A percentile compares a stretch with the other conserved stretches of the same genome.
phyloP scores from a whole-genome alignment of 1,140 invertebrate species.

The Drosophila bocqueti region DNA sequence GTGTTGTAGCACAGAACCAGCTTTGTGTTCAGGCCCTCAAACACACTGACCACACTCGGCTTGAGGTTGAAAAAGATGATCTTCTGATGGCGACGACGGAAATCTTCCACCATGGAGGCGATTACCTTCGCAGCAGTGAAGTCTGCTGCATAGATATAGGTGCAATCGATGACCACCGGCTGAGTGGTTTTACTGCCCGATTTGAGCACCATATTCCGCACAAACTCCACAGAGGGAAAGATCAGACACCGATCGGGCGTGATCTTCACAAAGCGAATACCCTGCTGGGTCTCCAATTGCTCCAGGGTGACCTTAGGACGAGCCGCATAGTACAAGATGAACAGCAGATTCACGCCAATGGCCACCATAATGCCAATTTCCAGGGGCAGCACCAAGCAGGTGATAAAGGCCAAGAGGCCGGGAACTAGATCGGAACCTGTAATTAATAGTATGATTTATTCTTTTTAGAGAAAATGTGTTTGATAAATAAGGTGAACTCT shows the following conservation, averaged over 20 bases:
- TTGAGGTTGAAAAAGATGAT: constrained; percentile 93
- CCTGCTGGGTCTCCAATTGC: constrained; percentile 88
- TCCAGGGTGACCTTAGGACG: constrained; percentile 93
- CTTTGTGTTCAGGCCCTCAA: constrained; percentile 90
- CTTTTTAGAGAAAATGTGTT: not conserved
- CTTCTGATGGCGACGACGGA: constrained; percentile 89
- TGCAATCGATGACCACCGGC: constrained; percentile 94
- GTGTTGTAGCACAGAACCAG: constrained; percentile 91
- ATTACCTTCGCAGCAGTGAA: constrained; percentile 92
- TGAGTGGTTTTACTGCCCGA: constrained; percentile 88
- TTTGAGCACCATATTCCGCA: constrained; percentile 92
- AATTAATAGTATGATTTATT: constrained; percentile 5
- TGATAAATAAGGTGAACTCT: fast-evolving
- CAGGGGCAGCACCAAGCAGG: constrained; percentile 92
- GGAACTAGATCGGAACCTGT: constrained; percentile 94
- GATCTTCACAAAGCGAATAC: constrained; percentile 91
- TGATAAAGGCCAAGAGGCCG: constrained; percentile 92
- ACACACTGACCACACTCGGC: constrained; percentile 91
- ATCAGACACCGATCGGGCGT: constrained; percentile 94
- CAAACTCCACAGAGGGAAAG: constrained; percentile 95
- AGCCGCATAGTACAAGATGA: constrained; percentile 95
- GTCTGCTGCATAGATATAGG: constrained; percentile 93
- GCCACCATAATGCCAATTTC: constrained; percentile 96
- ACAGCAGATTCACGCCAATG: constrained; percentile 93
- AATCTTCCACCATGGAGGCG: constrained; percentile 89